Evolutionary conservation across 1,140 invertebrate species (phyloP).

Genomic region (Hylaeus volcanicus): DNA sequence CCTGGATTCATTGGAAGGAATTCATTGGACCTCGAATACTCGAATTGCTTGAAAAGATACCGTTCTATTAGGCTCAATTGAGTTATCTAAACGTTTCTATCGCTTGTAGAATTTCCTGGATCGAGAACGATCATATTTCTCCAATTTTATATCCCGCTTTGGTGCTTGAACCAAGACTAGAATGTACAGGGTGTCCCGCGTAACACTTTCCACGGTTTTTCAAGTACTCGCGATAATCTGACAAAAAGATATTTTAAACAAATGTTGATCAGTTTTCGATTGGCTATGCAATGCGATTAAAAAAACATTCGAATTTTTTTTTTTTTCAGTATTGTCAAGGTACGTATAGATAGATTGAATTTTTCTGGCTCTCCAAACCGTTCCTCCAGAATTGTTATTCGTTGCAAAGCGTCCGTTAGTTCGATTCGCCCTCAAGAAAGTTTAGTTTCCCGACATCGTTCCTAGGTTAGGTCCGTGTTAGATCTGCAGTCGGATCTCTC

Average conservation of each 20-base stretch:
- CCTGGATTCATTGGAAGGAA: not conserved
- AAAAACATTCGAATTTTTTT: constrained; percentile 30
- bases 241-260: too few species aligned
- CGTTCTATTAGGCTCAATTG: not conserved
- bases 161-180: too few species aligned
- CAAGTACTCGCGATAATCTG: too few species aligned
- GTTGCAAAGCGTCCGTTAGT: constrained; percentile 32
- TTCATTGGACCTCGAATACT: not conserved
- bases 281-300: too few species aligned
- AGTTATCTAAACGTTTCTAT: not conserved
- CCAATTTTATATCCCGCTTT: too few species aligned
- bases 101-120: not conserved
- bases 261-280: too few species aligned
- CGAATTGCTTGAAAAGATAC: too few species aligned
- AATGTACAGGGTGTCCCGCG: too few species aligned
- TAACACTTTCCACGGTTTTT: too few species aligned
- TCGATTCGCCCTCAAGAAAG: constrained; percentile 19
- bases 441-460: not conserved
- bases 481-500: too few species aligned
- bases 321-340: not conserved
- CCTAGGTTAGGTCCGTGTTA: too few species aligned
- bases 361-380: constrained; percentile 38
- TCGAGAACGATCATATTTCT: not conserved
- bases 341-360: not conserved
- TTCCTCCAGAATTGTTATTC: constrained; percentile 57